Percentiles rank a stretch among this genome's conserved stretches.
Conservation (phyloP, 2,797 vertebrate genomes). For the Sebastiscus albofasciatus region DNA sequence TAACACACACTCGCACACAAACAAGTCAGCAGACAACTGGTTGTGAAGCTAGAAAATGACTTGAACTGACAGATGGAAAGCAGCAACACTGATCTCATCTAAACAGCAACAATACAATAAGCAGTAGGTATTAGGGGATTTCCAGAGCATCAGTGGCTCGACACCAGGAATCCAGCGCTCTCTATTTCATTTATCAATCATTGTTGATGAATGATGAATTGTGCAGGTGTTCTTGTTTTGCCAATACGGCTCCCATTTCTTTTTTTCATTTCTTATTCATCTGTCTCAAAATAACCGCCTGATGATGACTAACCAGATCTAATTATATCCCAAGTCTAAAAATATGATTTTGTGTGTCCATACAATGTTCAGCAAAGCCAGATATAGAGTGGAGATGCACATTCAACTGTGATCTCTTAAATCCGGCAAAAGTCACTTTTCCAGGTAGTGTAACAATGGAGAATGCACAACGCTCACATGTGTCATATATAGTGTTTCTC, state of each 20-base stretch:
- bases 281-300: not conserved
- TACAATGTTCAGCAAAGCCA: constrained; percentile 15
- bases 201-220: not conserved
- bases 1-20: constrained; percentile 13
- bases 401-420: constrained; percentile 53
- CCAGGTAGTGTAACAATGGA: constrained; percentile 52
- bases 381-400: constrained; percentile 32
- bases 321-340: constrained; percentile 34
- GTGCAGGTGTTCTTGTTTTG: not conserved
- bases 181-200: constrained; percentile 30
- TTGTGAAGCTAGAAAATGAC: constrained; percentile 53
- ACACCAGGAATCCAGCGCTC: not conserved
- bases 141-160: constrained; percentile 2
- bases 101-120: constrained; percentile 53
- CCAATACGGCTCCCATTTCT: not conserved
- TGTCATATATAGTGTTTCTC: not conserved
- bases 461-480: not conserved
- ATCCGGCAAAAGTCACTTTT: constrained; percentile 52
- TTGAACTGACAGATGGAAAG: constrained; percentile 60
- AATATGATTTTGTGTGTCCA: constrained; percentile 33
- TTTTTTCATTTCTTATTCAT: not conserved
- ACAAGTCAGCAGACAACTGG: constrained; percentile 41
- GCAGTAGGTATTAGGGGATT: constrained; percentile 53
- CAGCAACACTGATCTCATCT: constrained; percentile 50
- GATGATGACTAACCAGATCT: constrained; percentile 8